These are phyloP conservation scores for Ranitomeya imitator DNA, from an alignment of 2,113 vertebrate genomes.

Conservation along the genomic window DNA sequence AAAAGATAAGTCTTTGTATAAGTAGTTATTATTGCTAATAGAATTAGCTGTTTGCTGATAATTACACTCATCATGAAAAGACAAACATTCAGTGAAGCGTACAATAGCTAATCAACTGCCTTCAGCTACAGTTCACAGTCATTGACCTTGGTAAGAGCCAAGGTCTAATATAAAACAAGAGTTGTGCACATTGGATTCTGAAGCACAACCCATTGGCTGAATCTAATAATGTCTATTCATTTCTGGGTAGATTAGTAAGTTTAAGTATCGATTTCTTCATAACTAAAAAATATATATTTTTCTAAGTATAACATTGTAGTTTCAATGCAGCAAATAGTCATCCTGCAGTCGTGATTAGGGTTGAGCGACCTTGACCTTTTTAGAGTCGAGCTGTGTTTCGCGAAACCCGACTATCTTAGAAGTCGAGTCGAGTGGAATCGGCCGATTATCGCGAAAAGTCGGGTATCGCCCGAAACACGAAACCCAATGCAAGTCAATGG, in stretches of 20 bases:
- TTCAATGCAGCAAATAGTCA: neutral
- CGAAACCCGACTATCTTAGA: no score
- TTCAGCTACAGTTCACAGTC: constrained; percentile 49
- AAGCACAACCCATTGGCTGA: neutral
- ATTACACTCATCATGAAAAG: constrained; percentile 32
- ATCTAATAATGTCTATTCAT: constrained; percentile 22
- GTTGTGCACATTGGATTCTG: neutral
- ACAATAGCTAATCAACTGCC: constrained; percentile 54
- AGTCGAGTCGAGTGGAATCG: no score
- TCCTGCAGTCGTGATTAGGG: neutral
- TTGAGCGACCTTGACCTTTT: no score
- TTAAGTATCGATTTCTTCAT: constrained; percentile 26
- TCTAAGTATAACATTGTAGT: neutral
- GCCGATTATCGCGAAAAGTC: no score
- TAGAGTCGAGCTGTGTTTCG: no score
- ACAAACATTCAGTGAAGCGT: constrained; percentile 38
- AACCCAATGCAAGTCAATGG: no score
- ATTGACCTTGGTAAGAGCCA: constrained; percentile 28
- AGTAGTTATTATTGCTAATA: constrained; percentile 55
- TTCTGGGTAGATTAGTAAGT: constrained; percentile 21
- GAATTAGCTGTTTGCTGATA: constrained; percentile 35
- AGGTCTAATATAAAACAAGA: constrained; percentile 24
- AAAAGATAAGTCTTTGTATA: neutral
- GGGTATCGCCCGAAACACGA: no score
- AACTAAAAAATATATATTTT: neutral